Evolutionary conservation across 2,113 vertebrate species (phyloP), one percentile per base, ranked within the genome.

Genomic region (Nibea albiflora): DNA sequence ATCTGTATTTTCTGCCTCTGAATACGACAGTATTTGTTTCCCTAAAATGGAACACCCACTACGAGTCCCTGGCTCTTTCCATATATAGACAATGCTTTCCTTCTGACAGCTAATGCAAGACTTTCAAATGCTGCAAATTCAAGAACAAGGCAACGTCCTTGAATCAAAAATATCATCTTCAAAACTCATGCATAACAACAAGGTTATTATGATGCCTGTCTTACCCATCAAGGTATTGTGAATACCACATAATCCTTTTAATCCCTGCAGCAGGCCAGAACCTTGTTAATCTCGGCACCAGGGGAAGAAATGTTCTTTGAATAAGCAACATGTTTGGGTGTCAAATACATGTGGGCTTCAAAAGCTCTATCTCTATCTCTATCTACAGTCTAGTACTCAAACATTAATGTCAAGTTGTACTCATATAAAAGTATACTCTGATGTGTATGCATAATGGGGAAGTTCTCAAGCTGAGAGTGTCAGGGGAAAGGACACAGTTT

Each of bases 161-260:
- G 67, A 87, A 73, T 80, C 76, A 63, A 47, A 80, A 80, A 72
- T 73, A 83, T 67, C 76, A 46, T 68, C 64, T 79, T 83, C 35
- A 68, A 77, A 80, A 84, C 73, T 70, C 81, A 84, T 84, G 81
- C 81, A 84, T 78, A 87, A 73, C 54, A 87, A 78, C 50, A 61
- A 80, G 73, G 78, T 78, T 78, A 77, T 73, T 77, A 73, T 87
- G 44, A 76, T 54, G 63, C 67, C 66, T 80, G 77, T 76, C 57
- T 42, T 76, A 76, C 12, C 42, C 67, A 80, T 80, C 73, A 84
- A 69, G 42, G 57, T 60, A 60, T 62, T 80, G 66, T 73, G 80
- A 80, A 72, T 57, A 67, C 10, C 62, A 52, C 28, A 57, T 80
- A 69, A 84, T 87, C 73, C 73, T 39, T 73, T 68, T 80, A 73